A percentile compares a stretch with the other conserved stretches of the same genome.
These are phyloP conservation scores for Scaptomyza montana DNA, from an alignment of 1,140 invertebrate genomes.

Conservation along the genomic window DNA sequence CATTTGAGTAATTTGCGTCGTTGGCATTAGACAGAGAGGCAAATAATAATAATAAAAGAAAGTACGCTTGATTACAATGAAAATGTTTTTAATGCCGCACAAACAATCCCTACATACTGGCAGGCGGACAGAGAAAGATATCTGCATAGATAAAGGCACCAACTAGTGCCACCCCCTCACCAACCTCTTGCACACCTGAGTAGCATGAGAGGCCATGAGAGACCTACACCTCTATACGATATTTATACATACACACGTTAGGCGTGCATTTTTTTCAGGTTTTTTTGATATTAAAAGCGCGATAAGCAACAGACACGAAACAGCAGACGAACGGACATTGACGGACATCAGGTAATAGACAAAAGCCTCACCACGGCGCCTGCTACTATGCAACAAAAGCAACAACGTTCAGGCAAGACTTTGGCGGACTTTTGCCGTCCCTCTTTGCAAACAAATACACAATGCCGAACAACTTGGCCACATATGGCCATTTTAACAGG, in stretches of 20 bases:
- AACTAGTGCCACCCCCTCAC: slow-evolving; percentile 9
- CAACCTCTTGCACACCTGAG: slow-evolving; percentile 7
- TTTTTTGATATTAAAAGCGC: slow-evolving; percentile 74
- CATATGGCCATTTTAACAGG: slow-evolving; percentile 78
- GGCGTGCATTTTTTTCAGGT: slow-evolving; percentile 46
- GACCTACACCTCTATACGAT: slow-evolving; percentile 4
- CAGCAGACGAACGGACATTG: slow-evolving; percentile 23
- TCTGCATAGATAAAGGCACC: slow-evolving; percentile 78
- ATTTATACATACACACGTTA: slow-evolving; percentile 38
- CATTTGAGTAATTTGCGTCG: slow-evolving; percentile 82
- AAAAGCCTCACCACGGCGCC: slow-evolving; percentile 53
- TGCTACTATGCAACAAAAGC: slow-evolving; percentile 46
- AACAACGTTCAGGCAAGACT: slow-evolving; percentile 40
- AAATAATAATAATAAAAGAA: slow-evolving; percentile 82
- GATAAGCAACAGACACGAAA: slow-evolving; percentile 78
- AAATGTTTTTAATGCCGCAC: slow-evolving; percentile 78
- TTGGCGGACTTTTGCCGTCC: slow-evolving; percentile 17
- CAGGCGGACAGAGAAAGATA: slow-evolving; percentile 70
- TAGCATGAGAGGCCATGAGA: slow-evolving; percentile 18
- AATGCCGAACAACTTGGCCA: slow-evolving; percentile 72
- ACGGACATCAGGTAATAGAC: slow-evolving; percentile 55
- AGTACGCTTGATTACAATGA: slow-evolving; percentile 83
- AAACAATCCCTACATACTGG: slow-evolving; percentile 16
- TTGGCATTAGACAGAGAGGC: slow-evolving; percentile 76
- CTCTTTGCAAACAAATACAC: slow-evolving; percentile 36